phyloP scores from a whole-genome alignment of 2,113 vertebrate species.

The Balaeniceps rex region DNA sequence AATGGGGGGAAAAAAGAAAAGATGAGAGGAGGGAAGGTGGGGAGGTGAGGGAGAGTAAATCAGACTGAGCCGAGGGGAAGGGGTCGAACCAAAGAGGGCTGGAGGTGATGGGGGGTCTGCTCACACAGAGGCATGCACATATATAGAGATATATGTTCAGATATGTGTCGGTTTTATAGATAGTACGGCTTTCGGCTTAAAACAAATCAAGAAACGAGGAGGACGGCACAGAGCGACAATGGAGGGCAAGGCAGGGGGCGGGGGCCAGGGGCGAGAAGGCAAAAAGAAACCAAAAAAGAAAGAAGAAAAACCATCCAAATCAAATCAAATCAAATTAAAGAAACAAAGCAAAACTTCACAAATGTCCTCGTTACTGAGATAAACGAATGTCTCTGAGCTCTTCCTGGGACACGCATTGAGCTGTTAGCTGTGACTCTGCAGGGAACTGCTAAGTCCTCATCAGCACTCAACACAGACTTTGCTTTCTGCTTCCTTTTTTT shows the following conservation, averaged over 20 bases:
- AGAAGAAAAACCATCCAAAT: constrained; percentile 62
- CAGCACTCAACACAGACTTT: constrained; percentile 89
- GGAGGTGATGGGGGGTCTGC: background rate
- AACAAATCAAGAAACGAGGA: constrained; percentile 41
- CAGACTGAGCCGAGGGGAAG: background rate
- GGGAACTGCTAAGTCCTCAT: constrained; percentile 97
- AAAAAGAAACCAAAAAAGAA: constrained; percentile 65
- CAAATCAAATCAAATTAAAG: background rate
- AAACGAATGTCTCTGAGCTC: constrained; percentile 89
- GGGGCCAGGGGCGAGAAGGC: constrained; percentile 33
- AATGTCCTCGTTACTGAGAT: constrained; percentile 96
- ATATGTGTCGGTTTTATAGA: background rate
- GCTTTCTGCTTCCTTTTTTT: constrained; percentile 83
- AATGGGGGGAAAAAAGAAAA: background rate
- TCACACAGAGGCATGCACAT: constrained; percentile 44
- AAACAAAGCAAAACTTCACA: constrained; percentile 86
- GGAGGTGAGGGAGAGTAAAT: background rate
- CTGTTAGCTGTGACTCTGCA: constrained; percentile 84
- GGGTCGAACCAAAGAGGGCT: background rate
- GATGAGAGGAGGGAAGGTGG: background rate
- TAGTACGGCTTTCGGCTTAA: background rate
- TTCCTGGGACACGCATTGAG: constrained; percentile 83
- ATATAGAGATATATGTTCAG: background rate
- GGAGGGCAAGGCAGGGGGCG: constrained; percentile 63
- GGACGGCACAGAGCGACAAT: constrained; percentile 39